A percentile compares a stretch with the other conserved stretches of the same genome.
These are phyloP conservation scores for Cottus gobio DNA, from an alignment of 2,113 vertebrate species.

Conservation along the genomic window DNA sequence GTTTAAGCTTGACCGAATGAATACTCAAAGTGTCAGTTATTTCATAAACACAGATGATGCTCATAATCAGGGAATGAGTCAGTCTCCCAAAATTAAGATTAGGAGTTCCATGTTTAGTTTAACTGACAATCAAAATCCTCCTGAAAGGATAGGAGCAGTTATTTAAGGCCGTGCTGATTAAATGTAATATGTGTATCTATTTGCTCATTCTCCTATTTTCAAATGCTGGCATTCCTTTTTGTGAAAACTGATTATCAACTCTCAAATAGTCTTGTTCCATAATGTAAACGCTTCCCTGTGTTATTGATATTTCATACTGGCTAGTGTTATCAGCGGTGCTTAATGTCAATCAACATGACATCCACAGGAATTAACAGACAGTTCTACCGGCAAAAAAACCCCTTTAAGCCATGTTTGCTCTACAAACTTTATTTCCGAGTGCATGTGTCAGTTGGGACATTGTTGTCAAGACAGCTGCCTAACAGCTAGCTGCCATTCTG, in stretches of 20 bases:
- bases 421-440: slow-evolving; percentile 12
- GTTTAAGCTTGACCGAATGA: background rate
- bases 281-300: background rate
- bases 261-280: background rate
- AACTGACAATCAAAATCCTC: background rate
- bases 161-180: background rate
- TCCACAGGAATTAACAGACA: slow-evolving; percentile 21
- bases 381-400: slow-evolving; percentile 23
- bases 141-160: background rate
- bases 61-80: background rate
- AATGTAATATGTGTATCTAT: background rate
- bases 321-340: background rate
- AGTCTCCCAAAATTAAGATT: background rate
- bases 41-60: background rate
- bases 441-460: background rate
- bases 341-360: slow-evolving; percentile 25
- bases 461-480: slow-evolving; percentile 24
- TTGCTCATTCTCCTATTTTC: background rate
- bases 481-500: slow-evolving; percentile 12
- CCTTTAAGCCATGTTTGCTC: slow-evolving; percentile 8
- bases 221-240: background rate
- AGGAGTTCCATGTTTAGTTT: background rate
- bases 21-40: slow-evolving; percentile 6
- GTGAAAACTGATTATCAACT: background rate
- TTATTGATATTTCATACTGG: background rate